A percentile compares a stretch with the other conserved stretches of the same genome.
Conservation (phyloP, 2,888 invertebrate species). For the Drosophila histrio region DNA sequence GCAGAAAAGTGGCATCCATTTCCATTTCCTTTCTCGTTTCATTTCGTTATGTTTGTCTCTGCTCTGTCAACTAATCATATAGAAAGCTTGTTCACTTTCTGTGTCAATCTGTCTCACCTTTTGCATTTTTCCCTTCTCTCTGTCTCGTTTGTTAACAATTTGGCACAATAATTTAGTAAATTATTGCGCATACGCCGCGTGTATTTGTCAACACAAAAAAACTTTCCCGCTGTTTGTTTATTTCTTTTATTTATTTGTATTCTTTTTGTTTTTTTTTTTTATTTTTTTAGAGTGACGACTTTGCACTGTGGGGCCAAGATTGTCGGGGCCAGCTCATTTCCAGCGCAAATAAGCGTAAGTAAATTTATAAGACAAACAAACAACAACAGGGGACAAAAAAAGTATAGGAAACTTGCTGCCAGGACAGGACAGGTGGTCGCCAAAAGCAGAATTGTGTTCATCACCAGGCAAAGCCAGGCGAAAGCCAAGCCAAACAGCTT, state of each 20-base stretch:
- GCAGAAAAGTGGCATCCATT: slow-evolving; percentile 17
- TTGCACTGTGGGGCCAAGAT: slow-evolving; percentile 57
- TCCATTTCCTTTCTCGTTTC: slow-evolving; percentile 15
- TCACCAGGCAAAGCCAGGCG: slow-evolving; percentile 58
- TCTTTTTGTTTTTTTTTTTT: slow-evolving; percentile 5
- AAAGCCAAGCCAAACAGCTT: slow-evolving; percentile 75
- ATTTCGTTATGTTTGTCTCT: background rate
- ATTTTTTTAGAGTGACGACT: slow-evolving; percentile 28
- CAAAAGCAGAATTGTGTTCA: slow-evolving; percentile 24
- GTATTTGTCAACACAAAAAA: slow-evolving; percentile 57
- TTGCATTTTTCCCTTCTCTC: background rate
- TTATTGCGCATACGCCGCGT: slow-evolving; percentile 74
- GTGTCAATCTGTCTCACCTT: slow-evolving; percentile 31
- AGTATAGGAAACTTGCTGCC: slow-evolving; percentile 43
- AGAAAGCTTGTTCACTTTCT: slow-evolving; percentile 52
- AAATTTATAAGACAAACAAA: slow-evolving; percentile 78
- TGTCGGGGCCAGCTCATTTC: slow-evolving; percentile 63
- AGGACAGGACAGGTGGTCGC: slow-evolving; percentile 60
- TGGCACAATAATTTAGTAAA: slow-evolving; percentile 69
- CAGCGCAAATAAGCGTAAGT: slow-evolving; percentile 78
- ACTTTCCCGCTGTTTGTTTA: slow-evolving; percentile 32
- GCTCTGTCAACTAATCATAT: slow-evolving; percentile 75
- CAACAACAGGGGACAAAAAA: slow-evolving; percentile 36
- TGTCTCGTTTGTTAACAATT: slow-evolving; percentile 32
- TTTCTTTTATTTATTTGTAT: slow-evolving; percentile 1